A percentile compares a stretch with the other conserved stretches of the same genome.
Conservation (phyloP, 92 coral and sea anemone species). For the Bergia sp. region DNA sequence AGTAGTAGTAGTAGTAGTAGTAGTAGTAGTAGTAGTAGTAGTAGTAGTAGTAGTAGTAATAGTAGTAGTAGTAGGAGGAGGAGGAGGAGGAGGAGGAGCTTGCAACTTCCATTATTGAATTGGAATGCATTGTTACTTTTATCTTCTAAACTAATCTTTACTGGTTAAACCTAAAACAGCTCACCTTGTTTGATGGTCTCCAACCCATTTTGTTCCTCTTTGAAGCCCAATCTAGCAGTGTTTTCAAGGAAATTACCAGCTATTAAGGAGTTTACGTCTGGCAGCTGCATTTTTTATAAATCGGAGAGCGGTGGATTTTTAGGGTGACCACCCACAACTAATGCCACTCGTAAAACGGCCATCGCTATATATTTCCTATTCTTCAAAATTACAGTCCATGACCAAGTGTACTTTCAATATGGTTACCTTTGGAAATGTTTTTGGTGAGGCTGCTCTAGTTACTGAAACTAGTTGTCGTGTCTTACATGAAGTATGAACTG, state of each 20-base stretch:
- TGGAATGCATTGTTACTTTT: too few species aligned
- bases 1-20: too few species aligned
- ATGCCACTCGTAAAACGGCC: neutral
- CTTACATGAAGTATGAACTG: too few species aligned
- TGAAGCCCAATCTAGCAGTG: neutral
- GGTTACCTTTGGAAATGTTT: neutral
- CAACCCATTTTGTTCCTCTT: neutral
- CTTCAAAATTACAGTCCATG: neutral
- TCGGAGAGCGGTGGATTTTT: neutral
- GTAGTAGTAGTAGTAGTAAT: too few species aligned
- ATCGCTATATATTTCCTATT: neutral
- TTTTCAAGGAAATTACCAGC: neutral
- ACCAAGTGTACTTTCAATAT: neutral
- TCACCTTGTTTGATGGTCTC: neutral
- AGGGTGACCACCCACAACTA: neutral
- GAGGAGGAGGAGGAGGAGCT: too few species aligned
- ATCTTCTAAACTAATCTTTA: neutral
- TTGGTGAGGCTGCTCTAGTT: neutral
- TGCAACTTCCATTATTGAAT: too few species aligned
- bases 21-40: too few species aligned
- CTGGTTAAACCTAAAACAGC: neutral
- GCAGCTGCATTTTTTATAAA: neutral
- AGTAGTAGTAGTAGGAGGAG: too few species aligned
- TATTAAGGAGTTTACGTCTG: neutral
- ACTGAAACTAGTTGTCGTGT: too few species aligned